Evolutionary conservation across 2,113 vertebrate species (phyloP), one percentile per base, ranked within the genome.

Genomic region (Formicarius rufipectus): DNA sequence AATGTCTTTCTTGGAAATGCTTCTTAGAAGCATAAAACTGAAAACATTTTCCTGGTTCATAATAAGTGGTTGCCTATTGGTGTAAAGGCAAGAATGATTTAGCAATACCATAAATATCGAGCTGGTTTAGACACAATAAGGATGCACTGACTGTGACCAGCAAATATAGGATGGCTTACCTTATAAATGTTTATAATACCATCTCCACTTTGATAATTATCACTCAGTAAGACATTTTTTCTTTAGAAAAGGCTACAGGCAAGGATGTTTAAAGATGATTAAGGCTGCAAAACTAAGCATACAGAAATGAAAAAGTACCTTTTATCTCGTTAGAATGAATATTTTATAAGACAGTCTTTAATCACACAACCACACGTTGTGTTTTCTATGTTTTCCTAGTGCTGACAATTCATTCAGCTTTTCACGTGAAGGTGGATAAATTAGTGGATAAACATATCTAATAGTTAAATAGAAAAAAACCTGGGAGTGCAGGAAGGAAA

Each of bases 1-100:
- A 97, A 95, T 76, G 40, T 80, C 76, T 93, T 89, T 95, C 96
- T 97, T 96, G 80, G 91, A 96, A 97, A 73, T 83, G 72, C 58
- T 93, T 93, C 92, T 91, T 90, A 75, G 82, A 95, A 92, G 79
- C 50, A 78, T 69, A 77, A 76, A 35, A 42, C 79, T 79, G 67
- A 86, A 86, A 84, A 56, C 19, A 37, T 44, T 73, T 82, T 56
- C 55, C 73, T 89, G 67, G 40, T 74, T 78, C 50, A 13, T 44
- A 84, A 66, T 59, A 62, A 88, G 14, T 77, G 69, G 21, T n/a
- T 49, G 31, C 47, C 81, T 86, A 1, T 56, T 87, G 67, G 73
- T 62, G 17, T 89, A 77, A 71, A 60, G 45, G 60, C 60, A 74
- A 52, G 49, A 87, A 35, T 9, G 53, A 24, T 53, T 84, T 33